phyloP scores from a whole-genome alignment of 2,113 vertebrate genomes.

The Promerops cafer region DNA sequence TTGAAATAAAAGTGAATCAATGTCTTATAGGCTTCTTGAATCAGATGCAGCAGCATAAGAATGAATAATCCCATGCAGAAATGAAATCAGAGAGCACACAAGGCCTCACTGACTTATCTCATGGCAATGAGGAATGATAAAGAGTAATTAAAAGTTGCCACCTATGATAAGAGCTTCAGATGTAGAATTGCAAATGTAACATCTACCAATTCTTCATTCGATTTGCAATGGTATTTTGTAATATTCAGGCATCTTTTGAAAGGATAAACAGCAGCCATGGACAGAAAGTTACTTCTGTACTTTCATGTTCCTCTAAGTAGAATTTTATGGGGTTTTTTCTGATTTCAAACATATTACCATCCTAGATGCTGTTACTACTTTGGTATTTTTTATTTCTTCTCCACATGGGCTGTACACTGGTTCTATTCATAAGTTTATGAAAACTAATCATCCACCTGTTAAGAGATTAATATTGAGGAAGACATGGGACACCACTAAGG shows the following conservation, averaged over 20 bases:
- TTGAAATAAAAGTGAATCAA: not conserved
- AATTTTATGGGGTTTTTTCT: not conserved
- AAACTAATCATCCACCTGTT: not conserved
- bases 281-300: not conserved
- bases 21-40: not conserved
- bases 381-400: not conserved
- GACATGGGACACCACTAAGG: not conserved
- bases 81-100: not conserved
- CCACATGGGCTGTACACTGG: accelerated
- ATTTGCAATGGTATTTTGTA: not conserved
- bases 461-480: not conserved
- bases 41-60: not conserved
- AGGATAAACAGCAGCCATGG: not conserved
- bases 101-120: not conserved
- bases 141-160: not conserved
- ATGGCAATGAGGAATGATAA: not conserved
- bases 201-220: not conserved
- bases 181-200: not conserved
- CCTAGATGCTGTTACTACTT: not conserved
- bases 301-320: not conserved
- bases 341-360: not conserved
- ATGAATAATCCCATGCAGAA: not conserved
- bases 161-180: not conserved
- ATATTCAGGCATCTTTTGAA: not conserved
- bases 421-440: not conserved